phyloP scores from a whole-genome alignment of 2,888 invertebrate species.

The Galeopsomyia nigrocyanea region DNA sequence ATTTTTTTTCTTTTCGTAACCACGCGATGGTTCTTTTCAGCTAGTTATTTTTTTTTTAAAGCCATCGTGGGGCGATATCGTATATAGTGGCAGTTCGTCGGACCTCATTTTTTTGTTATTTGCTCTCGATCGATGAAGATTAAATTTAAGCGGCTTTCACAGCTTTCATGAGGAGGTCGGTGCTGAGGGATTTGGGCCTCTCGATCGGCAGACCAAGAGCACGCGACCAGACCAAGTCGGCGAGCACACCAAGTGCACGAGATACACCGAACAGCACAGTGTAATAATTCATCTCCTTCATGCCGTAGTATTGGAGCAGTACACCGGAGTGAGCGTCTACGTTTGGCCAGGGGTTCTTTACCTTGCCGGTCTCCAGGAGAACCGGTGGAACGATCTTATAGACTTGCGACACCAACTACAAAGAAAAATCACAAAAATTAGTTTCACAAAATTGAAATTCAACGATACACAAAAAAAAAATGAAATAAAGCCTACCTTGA shows the following conservation, averaged over 20 bases:
- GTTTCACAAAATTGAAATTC: not conserved
- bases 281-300: constrained; percentile 93
- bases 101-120: not conserved
- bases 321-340: constrained; percentile 97
- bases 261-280: constrained; percentile 92
- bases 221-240: constrained; percentile 86
- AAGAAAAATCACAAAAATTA: constrained; percentile 43
- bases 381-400: constrained; percentile 95
- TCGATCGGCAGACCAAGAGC: constrained; percentile 88
- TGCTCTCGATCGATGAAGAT: too few species aligned
- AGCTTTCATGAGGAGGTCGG: constrained; percentile 65
- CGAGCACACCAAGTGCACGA: constrained; percentile 85
- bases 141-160: constrained; percentile 56
- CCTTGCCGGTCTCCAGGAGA: constrained; percentile 93
- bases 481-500: constrained; percentile 73
- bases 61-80: not conserved
- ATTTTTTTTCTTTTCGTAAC: constrained; percentile 18
- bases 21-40: not conserved
- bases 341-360: constrained; percentile 98
- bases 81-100: not conserved
- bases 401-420: constrained; percentile 85
- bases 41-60: constrained; percentile 1
- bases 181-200: constrained; percentile 83
- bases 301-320: constrained; percentile 80
- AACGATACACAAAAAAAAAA: not conserved